Evolutionary conservation across 2,797 vertebrate species (phyloP), one percentile per base, ranked within the genome.

Genomic region (Leptodactylus fallax): DNA sequence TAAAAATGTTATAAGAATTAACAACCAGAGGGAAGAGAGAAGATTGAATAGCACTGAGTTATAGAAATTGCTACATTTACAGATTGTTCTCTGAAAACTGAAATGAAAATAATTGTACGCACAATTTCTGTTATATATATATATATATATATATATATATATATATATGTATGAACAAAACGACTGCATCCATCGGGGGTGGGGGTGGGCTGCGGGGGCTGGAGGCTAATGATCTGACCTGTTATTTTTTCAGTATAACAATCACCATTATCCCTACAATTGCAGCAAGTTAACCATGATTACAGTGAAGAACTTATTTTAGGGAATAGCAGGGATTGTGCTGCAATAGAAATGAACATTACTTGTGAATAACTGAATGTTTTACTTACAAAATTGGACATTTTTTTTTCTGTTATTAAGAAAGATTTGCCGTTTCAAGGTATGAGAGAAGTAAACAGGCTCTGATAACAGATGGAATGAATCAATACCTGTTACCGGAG

Each of bases 401-500:
- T 49, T 49, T 78, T 78, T 71, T 71, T 27, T 21, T 10, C 53
- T 5, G 23, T 79, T 56, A 79, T 79, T 79, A 56, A 16, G 51
- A 56, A 79, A 19, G 16, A 27, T 79, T 60, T 79, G 25, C 55
- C 53, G 12, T 74, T 45, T 84, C 5, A 23, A 58, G 69, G 5
- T 23, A 84, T 56, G 19, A 17, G 17, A n/a, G 67, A 65, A 63
- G 45, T 81, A 81, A 81, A 63, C 47, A 14, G 19, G n/a, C 67
- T 58, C 55, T 9, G 53, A 61, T 53, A 76, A 8, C 51, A 72
- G 53, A 53, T 51, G 74, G 47, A 53, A 77, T 53, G 21, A 74
- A 76, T 83, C 81, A 84, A 76, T 72, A 72, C 55, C 55, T 23
- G 55, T 60, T 84, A 61, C 9, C 0, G 55, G 55, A 84, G 69